phyloP scores from a whole-genome alignment of 2,888 invertebrate species.

The Auanema freiburgensis region DNA sequence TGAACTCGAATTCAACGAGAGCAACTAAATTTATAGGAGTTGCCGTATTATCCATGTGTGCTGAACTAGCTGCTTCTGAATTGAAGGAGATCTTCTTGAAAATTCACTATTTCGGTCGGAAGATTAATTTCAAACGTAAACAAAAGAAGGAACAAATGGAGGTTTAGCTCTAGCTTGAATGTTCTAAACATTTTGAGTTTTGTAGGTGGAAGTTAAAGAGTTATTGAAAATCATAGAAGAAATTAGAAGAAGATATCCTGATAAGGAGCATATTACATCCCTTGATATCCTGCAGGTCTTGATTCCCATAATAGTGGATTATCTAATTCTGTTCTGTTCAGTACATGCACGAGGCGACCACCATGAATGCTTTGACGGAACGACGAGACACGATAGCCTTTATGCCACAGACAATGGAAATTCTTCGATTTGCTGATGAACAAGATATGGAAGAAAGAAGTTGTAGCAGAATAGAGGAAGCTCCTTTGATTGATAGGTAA shows the following conservation, averaged over 20 bases:
- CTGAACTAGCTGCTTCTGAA: constrained; percentile 62
- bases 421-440: constrained; percentile 51
- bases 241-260: constrained; percentile 58
- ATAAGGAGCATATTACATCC: constrained; percentile 61
- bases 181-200: background rate
- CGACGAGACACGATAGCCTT: constrained; percentile 62
- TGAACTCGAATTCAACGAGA: constrained; percentile 4
- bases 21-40: constrained; percentile 41
- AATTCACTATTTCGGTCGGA: constrained; percentile 58
- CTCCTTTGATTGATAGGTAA: constrained; percentile 27
- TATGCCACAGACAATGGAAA: constrained; percentile 56
- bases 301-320: background rate
- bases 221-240: constrained; percentile 62
- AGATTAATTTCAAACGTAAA: constrained; percentile 60
- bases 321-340: constrained; percentile 26
- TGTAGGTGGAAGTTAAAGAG: constrained; percentile 57
- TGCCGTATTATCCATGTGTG: constrained; percentile 64
- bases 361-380: constrained; percentile 20
- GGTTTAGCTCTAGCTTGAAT: constrained; percentile 19
- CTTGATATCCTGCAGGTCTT: constrained; percentile 58
- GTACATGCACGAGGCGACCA: constrained; percentile 57
- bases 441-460: constrained; percentile 48
- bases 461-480: constrained; percentile 36
- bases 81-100: constrained; percentile 62
- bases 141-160: constrained; percentile 56